Evolutionary conservation across 2,113 vertebrate genomes (phyloP).

Genomic region (Mirza zaza): DNA sequence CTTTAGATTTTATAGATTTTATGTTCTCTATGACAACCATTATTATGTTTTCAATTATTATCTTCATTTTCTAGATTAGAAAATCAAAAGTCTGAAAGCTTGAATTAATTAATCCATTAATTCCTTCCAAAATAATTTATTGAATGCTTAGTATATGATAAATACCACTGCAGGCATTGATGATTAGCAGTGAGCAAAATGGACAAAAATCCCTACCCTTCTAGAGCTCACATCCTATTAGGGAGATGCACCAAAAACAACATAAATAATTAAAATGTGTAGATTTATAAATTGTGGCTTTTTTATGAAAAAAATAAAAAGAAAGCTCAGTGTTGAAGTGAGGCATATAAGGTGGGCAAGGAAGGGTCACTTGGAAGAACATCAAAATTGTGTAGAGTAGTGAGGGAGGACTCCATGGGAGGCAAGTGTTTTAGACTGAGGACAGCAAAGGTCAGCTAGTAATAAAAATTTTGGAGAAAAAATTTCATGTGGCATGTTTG

Average conservation of each 20-base stretch:
- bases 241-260: neutral
- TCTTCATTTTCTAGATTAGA: neutral
- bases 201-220: neutral
- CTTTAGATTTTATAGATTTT: neutral
- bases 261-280: neutral
- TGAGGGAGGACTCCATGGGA: neutral
- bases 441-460: neutral
- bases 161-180: neutral
- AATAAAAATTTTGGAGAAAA: neutral
- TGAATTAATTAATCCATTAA: neutral
- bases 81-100: neutral
- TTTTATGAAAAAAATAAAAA: neutral
- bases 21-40: neutral
- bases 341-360: fast-evolving
- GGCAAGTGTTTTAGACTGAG: neutral
- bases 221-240: neutral
- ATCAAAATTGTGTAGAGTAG: fast-evolving
- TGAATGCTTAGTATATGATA: neutral
- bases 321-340: neutral
- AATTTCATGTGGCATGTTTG: neutral
- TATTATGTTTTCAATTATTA: neutral
- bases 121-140: neutral
- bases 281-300: neutral
- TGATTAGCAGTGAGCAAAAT: neutral
- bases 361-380: neutral